Base-by-base conservation (phyloP, 1,140 invertebrate species). In the Lasioglossum albipes region DNA sequence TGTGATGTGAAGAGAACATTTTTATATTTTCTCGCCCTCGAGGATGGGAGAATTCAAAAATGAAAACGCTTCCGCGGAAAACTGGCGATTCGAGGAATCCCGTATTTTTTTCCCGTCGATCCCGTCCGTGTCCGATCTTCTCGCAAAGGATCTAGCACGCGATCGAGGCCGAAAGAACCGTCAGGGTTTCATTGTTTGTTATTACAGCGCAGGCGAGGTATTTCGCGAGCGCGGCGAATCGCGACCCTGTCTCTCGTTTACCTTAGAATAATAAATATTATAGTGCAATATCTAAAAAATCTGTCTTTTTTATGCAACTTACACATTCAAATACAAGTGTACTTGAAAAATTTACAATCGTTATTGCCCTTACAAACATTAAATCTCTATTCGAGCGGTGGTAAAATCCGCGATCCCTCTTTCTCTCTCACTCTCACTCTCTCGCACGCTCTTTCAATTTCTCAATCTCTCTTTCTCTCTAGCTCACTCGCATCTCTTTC, bases 241-340 rank as follows among this genome's bases (percentile, higher is more conserved):
- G 84, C 79, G 87, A 81, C 84, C 61, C 75, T 80, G 84, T 86
- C 65, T 78, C 85, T 87, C 79, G 82, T 90, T 83, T 89, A 89
- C 85, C 86, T 90, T 92, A 91, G 73, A 89, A 86, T 91, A 92
- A 92, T 91, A 91, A 92, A 92, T 90, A 89, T 92, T 89, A 93
- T 89, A 92, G 92, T 92, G 91, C 91, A 91, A 91, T 93, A 92
- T 92, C 91, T 92, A 92, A 91, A 93, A 93, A 92, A 92, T 89
- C 89, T 92, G 87, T 92, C 84, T 90, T 91, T 91, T 91, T 90
- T 88, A 92, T 88, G 89, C 90, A 92, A 91, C 87, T 91, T 91
- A 90, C 85, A 93, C 88, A 91, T 91, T 91, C 85, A 90, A 89
- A 92, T 92, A 90, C 86, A 91, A 54, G 87, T 89, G 85, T 90